Evolutionary conservation across 2,888 invertebrate genomes (phyloP).

Genomic region (Oxytorus armatus): DNA sequence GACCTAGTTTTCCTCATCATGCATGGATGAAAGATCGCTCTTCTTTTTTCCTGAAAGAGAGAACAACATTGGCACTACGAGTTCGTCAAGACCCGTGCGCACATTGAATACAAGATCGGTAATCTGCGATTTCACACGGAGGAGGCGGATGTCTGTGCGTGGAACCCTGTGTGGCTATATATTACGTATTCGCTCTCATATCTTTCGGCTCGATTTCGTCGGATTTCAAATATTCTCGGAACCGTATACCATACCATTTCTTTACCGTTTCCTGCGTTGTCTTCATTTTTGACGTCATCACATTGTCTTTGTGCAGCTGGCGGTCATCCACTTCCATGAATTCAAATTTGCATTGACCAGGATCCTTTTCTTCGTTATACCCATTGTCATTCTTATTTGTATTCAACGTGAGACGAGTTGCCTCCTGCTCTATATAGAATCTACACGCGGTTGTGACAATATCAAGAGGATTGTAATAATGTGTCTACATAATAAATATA

Average conservation of each 20-base stretch:
- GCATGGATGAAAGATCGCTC: not conserved
- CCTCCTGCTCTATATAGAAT: conserved; percentile 4
- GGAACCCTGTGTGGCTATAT: too few species aligned
- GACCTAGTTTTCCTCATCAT: not conserved
- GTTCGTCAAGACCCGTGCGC: too few species aligned
- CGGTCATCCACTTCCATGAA: conserved; percentile 56
- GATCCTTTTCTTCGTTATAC: conserved; percentile 22
- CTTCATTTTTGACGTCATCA: not conserved
- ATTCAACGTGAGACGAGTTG: conserved; percentile 9
- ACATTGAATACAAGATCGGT: too few species aligned
- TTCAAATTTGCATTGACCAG: conserved; percentile 61
- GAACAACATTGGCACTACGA: too few species aligned
- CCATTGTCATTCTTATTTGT: conserved; percentile 23
- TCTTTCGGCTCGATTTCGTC: conserved; percentile 80
- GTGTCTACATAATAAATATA: too few species aligned
- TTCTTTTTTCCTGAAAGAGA: not conserved
- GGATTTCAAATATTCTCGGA: conserved; percentile 71
- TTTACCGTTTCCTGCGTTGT: too few species aligned
- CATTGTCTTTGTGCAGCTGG: conserved; percentile 57
- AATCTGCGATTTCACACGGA: too few species aligned
- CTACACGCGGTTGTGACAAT: too few species aligned
- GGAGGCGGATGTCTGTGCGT: too few species aligned
- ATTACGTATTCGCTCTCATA: conserved; percentile 77
- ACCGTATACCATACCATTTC: too few species aligned
- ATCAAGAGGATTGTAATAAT: too few species aligned